A percentile compares a stretch with the other conserved stretches of the same genome.
phyloP scores from a whole-genome alignment of 2,888 invertebrate genomes.

The Drosophila macrospina region DNA sequence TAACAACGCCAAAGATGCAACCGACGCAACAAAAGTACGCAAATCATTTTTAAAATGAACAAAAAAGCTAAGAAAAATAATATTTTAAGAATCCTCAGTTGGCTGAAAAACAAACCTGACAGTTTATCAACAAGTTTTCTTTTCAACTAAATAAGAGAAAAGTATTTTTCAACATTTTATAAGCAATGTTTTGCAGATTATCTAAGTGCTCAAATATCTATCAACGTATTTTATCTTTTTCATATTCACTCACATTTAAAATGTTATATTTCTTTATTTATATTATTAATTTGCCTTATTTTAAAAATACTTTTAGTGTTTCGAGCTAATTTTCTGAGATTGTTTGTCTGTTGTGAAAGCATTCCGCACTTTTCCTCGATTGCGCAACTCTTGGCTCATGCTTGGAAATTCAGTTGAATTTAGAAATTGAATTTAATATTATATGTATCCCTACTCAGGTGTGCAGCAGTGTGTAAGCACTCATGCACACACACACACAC shows the following conservation, averaged over 20 bases:
- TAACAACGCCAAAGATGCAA: constrained; percentile 18
- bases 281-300: neutral
- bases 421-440: constrained; percentile 29
- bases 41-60: constrained; percentile 23
- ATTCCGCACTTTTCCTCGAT: neutral
- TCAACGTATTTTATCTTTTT: neutral
- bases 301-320: neutral
- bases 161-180: constrained; percentile 1
- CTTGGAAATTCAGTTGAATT: constrained; percentile 12
- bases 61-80: neutral
- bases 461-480: constrained; percentile 44
- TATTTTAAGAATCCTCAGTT: constrained; percentile 1
- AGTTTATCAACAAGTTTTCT: constrained; percentile 6
- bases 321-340: neutral
- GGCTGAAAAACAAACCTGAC: constrained; percentile 15
- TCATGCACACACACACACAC: neutral
- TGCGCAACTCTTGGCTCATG: neutral
- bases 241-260: neutral
- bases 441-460: constrained; percentile 25
- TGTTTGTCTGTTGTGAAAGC: neutral
- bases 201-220: neutral
- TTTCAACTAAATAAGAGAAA: constrained; percentile 7
- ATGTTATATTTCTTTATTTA: no score
- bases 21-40: constrained; percentile 2
- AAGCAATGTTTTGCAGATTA: constrained; percentile 1